Evolutionary conservation across 2,113 vertebrate genomes (phyloP).

Genomic region (Chunga burmeisteri): DNA sequence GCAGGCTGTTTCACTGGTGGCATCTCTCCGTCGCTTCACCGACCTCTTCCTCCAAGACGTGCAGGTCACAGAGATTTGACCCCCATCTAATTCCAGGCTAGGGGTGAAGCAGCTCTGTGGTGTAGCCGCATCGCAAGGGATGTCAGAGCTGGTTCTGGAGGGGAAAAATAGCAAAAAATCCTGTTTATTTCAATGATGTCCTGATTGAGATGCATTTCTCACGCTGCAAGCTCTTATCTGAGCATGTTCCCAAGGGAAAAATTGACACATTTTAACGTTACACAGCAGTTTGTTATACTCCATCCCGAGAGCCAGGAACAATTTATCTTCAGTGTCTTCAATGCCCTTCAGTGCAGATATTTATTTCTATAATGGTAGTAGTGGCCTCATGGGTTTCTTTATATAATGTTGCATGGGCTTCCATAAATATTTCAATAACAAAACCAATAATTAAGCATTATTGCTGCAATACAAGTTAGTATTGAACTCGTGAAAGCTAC

Average conservation of each 20-base stretch:
- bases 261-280: background rate
- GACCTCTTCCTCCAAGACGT: background rate
- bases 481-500: background rate
- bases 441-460: conserved; percentile 12
- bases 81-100: background rate
- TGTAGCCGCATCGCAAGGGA: background rate
- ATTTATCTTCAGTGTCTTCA: background rate
- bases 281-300: background rate
- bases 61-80: background rate
- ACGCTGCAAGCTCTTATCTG: background rate
- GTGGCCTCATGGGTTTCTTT: background rate
- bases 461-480: background rate
- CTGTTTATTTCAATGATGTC: background rate
- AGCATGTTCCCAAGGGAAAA: background rate
- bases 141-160: background rate
- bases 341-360: background rate
- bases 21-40: background rate
- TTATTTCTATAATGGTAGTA: background rate
- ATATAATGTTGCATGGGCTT: background rate
- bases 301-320: background rate
- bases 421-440: background rate
- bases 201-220: background rate
- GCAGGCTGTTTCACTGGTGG: background rate
- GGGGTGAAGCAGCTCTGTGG: background rate
- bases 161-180: background rate